phyloP scores from a whole-genome alignment of 2,888 invertebrate genomes.

The Omphaloscelis lunosa region DNA sequence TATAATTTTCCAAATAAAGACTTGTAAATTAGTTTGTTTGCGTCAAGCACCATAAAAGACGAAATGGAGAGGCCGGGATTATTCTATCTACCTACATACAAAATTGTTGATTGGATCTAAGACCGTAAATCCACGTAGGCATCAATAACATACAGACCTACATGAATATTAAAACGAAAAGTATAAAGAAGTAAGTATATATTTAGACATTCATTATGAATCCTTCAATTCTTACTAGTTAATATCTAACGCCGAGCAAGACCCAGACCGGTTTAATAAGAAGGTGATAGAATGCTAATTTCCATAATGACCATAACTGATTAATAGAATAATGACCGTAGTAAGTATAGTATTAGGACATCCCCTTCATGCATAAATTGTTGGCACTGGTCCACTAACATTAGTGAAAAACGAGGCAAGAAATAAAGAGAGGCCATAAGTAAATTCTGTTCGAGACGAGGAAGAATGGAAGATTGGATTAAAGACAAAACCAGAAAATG shows the following conservation, averaged over 20 bases:
- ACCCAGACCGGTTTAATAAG: conserved; percentile 7
- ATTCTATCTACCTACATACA: conserved; percentile 31
- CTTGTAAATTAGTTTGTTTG: conserved; percentile 73
- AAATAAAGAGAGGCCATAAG: background rate
- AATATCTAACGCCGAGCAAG: background rate
- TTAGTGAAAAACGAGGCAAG: background rate
- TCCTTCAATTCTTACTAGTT: background rate
- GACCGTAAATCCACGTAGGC: conserved; percentile 9
- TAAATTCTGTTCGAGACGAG: background rate
- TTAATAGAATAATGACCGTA: conserved; percentile 3
- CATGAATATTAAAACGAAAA: background rate
- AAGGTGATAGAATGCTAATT: conserved; percentile 11
- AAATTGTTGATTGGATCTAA: conserved; percentile 18
- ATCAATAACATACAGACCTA: background rate
- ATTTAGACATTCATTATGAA: background rate
- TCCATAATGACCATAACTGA: conserved; percentile 10
- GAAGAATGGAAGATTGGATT: background rate
- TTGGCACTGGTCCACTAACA: background rate
- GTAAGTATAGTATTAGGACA: background rate
- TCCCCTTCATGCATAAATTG: no score
- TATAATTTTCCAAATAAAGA: conserved; percentile 76
- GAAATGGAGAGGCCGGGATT: conserved; percentile 27
- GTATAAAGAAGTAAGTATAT: background rate
- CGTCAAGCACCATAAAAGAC: conserved; percentile 60
- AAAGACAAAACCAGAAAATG: background rate